phyloP scores from a whole-genome alignment of 2,797 vertebrate genomes.

The Rhadinocentrus ornatus region DNA sequence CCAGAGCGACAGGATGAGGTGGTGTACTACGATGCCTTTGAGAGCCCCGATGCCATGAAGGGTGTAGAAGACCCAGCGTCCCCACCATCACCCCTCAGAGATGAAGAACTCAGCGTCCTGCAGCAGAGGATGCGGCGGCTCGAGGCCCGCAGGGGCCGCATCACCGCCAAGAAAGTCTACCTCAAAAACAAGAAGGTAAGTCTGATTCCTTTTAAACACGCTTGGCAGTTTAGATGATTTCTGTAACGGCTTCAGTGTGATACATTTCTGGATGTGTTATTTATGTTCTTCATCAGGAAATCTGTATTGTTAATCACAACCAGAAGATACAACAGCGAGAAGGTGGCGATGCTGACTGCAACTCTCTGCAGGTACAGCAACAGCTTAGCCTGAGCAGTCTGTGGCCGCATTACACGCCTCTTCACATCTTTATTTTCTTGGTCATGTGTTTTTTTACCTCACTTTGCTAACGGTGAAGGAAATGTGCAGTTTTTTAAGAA shows the following conservation, averaged over 20 bases:
- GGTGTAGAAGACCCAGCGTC: conserved; percentile 83
- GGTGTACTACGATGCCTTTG: conserved; percentile 96
- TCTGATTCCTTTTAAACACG: not conserved
- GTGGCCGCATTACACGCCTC: not conserved
- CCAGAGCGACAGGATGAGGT: conserved; percentile 96
- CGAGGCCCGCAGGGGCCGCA: conserved; percentile 93
- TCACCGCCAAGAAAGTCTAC: conserved; percentile 98
- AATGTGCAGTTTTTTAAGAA: not conserved
- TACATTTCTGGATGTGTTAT: not conserved
- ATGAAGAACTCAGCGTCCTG: conserved; percentile 87
- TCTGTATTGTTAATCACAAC: conserved; percentile 93
- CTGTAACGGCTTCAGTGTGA: not conserved
- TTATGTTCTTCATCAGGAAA: conserved; percentile 84
- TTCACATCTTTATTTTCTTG: no score
- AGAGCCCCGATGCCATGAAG: conserved; percentile 97
- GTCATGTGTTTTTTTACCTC: not conserved
- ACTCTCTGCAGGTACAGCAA: conserved; percentile 76
- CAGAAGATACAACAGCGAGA: conserved; percentile 91
- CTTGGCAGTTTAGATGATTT: no score
- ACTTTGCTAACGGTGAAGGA: not conserved
- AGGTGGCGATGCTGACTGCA: conserved; percentile 75
- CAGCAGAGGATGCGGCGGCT: conserved; percentile 94
- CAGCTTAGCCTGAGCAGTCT: conserved; percentile 71
- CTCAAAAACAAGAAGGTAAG: conserved; percentile 98
- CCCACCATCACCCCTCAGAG: conserved; percentile 82